Evolutionary conservation across 2,888 invertebrate species (phyloP).

Genomic region (Pasiphila rectangulata): DNA sequence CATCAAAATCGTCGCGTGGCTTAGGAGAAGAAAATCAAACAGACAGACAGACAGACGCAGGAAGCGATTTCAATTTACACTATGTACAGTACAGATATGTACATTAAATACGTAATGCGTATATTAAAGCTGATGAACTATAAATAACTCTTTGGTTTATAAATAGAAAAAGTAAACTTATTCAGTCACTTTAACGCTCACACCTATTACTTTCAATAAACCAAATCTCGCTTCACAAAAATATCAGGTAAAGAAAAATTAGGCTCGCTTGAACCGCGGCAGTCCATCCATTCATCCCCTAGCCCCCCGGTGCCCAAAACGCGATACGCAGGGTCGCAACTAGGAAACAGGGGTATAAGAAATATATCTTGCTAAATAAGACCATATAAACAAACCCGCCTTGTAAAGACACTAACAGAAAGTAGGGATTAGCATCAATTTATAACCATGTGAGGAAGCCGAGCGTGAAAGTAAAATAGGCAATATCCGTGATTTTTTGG

Average conservation of each 20-base stretch:
- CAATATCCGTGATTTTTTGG: slow-evolving; percentile 4
- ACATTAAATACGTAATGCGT: too few relatives aligned
- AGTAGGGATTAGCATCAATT: slow-evolving; percentile 2
- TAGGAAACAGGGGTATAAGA: not conserved
- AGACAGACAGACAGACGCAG: too few relatives aligned
- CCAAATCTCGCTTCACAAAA: slow-evolving; percentile 40
- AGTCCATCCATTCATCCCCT: slow-evolving; percentile 64
- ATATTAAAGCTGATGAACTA: not conserved
- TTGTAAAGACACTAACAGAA: not conserved
- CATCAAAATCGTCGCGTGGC: too few relatives aligned
- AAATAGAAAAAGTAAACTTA: not conserved
- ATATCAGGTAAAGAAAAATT: slow-evolving; percentile 67
- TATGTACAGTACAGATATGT: too few relatives aligned
- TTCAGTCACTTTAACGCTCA: not conserved
- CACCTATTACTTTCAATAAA: slow-evolving; percentile 30
- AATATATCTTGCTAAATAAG: not conserved
- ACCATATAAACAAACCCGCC: not conserved
- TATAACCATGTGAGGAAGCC: slow-evolving; percentile 2
- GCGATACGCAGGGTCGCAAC: slow-evolving; percentile 47
- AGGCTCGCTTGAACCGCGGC: slow-evolving; percentile 64
- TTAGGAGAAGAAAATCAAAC: too few relatives aligned
- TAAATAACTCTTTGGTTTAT: not conserved
- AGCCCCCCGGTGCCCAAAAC: slow-evolving; percentile 42
- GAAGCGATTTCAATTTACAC: too few relatives aligned
- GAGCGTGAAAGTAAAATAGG: not conserved